These are phyloP conservation scores for Burhinus oedicnemus DNA, from an alignment of 2,113 vertebrate genomes.

Conservation along the genomic window DNA sequence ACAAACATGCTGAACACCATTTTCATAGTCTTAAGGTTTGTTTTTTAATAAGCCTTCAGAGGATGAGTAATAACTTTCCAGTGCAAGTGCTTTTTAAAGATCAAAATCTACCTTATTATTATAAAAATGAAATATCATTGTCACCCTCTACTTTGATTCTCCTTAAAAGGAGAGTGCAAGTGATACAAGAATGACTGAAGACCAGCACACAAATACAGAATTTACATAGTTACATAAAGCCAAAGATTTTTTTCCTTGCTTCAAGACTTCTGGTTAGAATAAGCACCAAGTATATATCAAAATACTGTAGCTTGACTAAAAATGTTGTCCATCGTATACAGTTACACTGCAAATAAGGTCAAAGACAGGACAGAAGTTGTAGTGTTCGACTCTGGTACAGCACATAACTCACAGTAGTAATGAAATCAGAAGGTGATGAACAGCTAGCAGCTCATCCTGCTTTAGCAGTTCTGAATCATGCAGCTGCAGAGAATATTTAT, in stretches of 20 bases:
- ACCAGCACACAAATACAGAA: not conserved
- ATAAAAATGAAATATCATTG: constrained; percentile 1
- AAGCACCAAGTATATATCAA: not conserved
- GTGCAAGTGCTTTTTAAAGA: not conserved
- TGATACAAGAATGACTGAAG: constrained; percentile 12
- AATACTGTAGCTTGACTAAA: not conserved
- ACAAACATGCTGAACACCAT: not conserved
- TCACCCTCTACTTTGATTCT: not conserved
- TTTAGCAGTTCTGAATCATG: not conserved
- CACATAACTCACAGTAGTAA: not conserved
- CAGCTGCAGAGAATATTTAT: not conserved
- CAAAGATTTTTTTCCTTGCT: not conserved
- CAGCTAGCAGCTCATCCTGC: not conserved
- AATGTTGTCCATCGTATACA: not conserved
- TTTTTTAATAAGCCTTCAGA: not conserved
- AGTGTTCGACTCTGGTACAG: not conserved
- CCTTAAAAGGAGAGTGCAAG: not conserved
- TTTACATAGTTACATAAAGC: not conserved
- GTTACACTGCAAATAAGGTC: not conserved
- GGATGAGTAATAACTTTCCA: not conserved
- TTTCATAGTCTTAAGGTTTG: not conserved
- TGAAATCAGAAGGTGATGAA: not conserved
- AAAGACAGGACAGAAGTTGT: not conserved
- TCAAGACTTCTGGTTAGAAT: not conserved
- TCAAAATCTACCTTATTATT: not conserved